These are phyloP conservation scores for Megalops atlanticus DNA, from an alignment of 2,113 vertebrate genomes.

Conservation along the genomic window DNA sequence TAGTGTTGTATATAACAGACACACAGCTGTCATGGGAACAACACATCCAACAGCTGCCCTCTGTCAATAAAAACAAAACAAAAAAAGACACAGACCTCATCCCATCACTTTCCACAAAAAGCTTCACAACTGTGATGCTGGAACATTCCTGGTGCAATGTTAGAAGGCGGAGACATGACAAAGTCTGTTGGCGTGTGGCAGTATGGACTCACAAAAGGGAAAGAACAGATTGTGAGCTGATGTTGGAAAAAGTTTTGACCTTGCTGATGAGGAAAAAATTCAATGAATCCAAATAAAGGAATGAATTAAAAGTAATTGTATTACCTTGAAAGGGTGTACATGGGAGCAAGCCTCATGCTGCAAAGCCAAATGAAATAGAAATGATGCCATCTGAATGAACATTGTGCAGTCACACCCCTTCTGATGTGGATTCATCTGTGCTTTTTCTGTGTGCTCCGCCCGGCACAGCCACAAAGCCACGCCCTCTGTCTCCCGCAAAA, in stretches of 20 bases:
- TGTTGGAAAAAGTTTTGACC: background rate
- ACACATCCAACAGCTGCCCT: background rate
- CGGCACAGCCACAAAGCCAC: background rate
- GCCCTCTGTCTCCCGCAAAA: background rate
- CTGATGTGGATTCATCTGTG: background rate
- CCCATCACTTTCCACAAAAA: background rate
- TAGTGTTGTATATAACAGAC: no score
- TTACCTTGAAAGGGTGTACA: background rate
- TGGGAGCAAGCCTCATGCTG: constrained; percentile 22
- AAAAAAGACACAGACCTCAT: background rate
- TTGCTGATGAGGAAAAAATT: background rate
- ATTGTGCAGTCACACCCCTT: background rate
- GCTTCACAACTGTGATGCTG: background rate
- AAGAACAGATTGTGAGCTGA: constrained; percentile 7
- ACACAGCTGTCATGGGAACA: background rate
- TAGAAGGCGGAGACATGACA: background rate
- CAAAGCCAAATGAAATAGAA: constrained; percentile 22
- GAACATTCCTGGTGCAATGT: background rate
- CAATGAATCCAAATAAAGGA: background rate
- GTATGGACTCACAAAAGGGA: background rate
- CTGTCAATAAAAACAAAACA: background rate
- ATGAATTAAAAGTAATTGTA: background rate
- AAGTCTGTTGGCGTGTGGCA: constrained; percentile 13
- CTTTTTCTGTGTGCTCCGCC: background rate
- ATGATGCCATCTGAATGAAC: background rate